Evolutionary conservation across 2,888 invertebrate genomes (phyloP).

Genomic region (Romanomermis culicivorax): DNA sequence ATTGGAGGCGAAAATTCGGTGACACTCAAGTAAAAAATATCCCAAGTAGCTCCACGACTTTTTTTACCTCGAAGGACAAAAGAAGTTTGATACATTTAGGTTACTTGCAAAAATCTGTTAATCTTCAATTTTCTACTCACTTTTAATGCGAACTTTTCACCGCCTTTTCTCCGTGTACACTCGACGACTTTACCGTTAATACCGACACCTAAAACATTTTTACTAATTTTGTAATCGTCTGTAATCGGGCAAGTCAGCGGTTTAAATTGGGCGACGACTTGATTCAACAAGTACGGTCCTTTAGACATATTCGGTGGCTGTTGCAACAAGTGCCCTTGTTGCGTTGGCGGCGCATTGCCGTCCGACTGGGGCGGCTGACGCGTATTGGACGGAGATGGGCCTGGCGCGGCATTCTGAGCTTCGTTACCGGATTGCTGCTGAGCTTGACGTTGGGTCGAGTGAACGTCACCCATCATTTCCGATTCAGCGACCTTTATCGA

Average conservation of each 20-base stretch:
- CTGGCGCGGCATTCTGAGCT: too few species aligned
- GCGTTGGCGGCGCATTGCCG: too few species aligned
- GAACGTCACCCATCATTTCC: constrained; percentile 9
- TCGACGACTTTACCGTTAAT: constrained; percentile 97
- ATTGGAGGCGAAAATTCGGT: neutral
- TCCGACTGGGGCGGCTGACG: too few species aligned
- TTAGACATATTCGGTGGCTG: too few species aligned
- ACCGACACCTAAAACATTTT: constrained; percentile 67
- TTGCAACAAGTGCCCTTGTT: too few species aligned
- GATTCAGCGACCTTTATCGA: too few species aligned
- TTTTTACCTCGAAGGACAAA: too few species aligned
- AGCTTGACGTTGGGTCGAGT: constrained; percentile 4
- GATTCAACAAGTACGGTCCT: constrained; percentile 59
- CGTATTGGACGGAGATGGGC: too few species aligned
- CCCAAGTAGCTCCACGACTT: too few species aligned
- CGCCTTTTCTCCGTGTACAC: constrained; percentile 54
- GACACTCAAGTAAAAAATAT: neutral
- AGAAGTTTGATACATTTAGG: too few species aligned
- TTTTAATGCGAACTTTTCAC: constrained; percentile 70
- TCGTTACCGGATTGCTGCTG: too few species aligned
- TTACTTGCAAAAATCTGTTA: too few species aligned
- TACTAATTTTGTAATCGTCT: constrained; percentile 22
- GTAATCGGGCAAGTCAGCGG: constrained; percentile 14
- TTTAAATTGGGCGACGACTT: constrained; percentile 48
- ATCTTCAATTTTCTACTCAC: constrained; percentile 37